These are phyloP conservation scores for Centropyge bicolor DNA, from an alignment of 2,797 vertebrate species.

Conservation along the genomic window DNA sequence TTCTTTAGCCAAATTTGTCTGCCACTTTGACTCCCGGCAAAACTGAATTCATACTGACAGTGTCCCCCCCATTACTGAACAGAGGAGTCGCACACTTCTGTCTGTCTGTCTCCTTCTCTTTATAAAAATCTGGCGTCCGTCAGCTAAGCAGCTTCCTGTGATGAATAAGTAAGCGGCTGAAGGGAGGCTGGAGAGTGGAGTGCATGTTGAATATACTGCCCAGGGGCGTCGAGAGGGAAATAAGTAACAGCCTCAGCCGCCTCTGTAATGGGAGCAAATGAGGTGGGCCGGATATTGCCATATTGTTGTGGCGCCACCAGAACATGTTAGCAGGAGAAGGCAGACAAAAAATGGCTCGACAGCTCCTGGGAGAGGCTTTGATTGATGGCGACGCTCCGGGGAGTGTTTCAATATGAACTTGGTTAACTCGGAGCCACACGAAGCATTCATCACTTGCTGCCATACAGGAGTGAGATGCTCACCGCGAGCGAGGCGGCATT, in stretches of 20 bases:
- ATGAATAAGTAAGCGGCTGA: conserved; percentile 75
- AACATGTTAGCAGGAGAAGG: conserved; percentile 46
- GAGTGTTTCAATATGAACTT: conserved; percentile 78
- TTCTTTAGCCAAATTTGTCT: conserved; percentile 69
- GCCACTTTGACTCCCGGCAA: conserved; percentile 71
- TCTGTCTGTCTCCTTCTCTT: conserved; percentile 45
- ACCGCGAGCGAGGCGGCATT: conserved; percentile 54
- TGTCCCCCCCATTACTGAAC: conserved; percentile 65
- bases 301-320: conserved; percentile 56
- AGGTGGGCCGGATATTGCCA: conserved; percentile 64
- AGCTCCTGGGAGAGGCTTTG: conserved; percentile 73
- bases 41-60: conserved; percentile 72
- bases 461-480: conserved; percentile 65
- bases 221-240: conserved; percentile 54
- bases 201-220: conserved; percentile 68
- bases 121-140: conserved; percentile 58
- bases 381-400: conserved; percentile 77
- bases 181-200: conserved; percentile 57
- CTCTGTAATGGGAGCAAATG: conserved; percentile 72
- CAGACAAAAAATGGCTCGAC: conserved; percentile 55
- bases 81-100: conserved; percentile 40
- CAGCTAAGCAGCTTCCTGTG: conserved; percentile 64
- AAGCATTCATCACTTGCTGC: conserved; percentile 75
- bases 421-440: conserved; percentile 71
- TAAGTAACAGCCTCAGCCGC: conserved; percentile 57